phyloP scores from a whole-genome alignment of 2,113 vertebrate species.

The Oryzias celebensis region DNA sequence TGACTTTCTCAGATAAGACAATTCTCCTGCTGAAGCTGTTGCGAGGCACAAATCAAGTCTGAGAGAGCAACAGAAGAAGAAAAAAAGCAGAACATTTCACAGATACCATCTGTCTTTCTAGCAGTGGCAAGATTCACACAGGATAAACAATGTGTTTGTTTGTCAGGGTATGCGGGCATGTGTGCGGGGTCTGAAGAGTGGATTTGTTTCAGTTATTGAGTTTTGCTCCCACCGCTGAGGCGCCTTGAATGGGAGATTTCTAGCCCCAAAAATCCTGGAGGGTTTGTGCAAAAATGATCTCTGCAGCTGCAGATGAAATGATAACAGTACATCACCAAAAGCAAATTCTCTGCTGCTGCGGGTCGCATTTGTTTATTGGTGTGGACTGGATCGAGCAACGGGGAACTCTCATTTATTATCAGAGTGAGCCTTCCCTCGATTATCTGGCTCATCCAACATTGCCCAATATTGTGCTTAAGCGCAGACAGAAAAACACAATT shows the following conservation, averaged over 20 bases:
- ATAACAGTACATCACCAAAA: slow-evolving; percentile 52
- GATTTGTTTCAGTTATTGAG: slow-evolving; percentile 60
- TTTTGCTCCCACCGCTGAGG: slow-evolving; percentile 36
- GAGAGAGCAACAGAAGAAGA: slow-evolving; percentile 30
- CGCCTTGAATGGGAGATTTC: slow-evolving; percentile 43
- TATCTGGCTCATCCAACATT: slow-evolving; percentile 19
- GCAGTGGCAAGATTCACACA: slow-evolving; percentile 37
- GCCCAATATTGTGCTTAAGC: slow-evolving; percentile 37
- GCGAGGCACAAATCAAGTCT: slow-evolving; percentile 38
- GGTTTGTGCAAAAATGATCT: slow-evolving; percentile 41
- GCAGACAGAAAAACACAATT: slow-evolving; percentile 43
- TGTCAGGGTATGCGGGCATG: slow-evolving; percentile 13
- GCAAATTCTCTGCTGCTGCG: slow-evolving; percentile 38
- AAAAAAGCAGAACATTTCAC: slow-evolving; percentile 20
- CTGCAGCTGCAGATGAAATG: slow-evolving; percentile 51
- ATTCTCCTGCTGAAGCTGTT: slow-evolving; percentile 30
- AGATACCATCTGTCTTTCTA: slow-evolving; percentile 42
- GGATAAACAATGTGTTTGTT: slow-evolving; percentile 28
- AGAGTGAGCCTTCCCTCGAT: slow-evolving; percentile 11
- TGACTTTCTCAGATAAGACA: slow-evolving; percentile 13
- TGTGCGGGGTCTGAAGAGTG: slow-evolving; percentile 27
- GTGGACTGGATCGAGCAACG: slow-evolving; percentile 24
- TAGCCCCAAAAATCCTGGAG: slow-evolving; percentile 26
- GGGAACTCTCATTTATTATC: slow-evolving; percentile 35
- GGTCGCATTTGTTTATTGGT: slow-evolving; percentile 22